Base-by-base conservation (phyloP, 2,888 invertebrate genomes). In the Malthinus flaveolus region DNA sequence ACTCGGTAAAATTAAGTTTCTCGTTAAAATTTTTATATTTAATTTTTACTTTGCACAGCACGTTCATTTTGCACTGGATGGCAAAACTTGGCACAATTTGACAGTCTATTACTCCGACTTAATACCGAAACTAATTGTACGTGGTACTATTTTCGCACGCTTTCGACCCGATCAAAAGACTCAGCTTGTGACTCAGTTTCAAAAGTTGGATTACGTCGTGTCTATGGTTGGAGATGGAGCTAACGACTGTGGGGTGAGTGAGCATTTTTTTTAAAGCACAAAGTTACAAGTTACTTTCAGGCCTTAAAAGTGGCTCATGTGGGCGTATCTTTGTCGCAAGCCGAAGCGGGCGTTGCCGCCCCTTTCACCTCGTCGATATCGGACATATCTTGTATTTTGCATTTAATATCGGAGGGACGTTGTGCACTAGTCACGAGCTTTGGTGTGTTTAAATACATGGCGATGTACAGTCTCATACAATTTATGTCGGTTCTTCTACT, bases 381-480 rank as follows among this genome's bases (percentile, higher is more conserved):
- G 54, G 88, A 94, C 75, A 92, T 94, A 65, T 85, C 87, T 7
- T 94, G 94, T 78, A 88, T 95, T 49, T 88, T 90, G 32, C 83
- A 85, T 62, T 83, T 93, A 5, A 89, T 93, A 63, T 82, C 89
- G 61, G 92, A 95, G 80, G 94, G 95, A 7, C 84, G 95, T 5
- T 91, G 92, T 68, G 93, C 95, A 1, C 80, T 95, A 63, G 91
- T 93, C 61, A 95, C 95, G 0, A 93, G 92, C 39, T 94, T 95
- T 78, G 92, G 93, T 3, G 88, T 93, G 55, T 93, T 95, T 80
- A 94, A 94, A 75, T 95, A 91, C 78, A 95, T 95, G 91, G 91
- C 93, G 54, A 84, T 90, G 66, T 95, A 94, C 79, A 93, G 93
- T 56, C 81, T 96, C 35, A 93, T 93, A 50, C 95, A 96, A 81